Evolutionary conservation across 1,140 invertebrate genomes (phyloP).

Genomic region (Magallana gigas): DNA sequence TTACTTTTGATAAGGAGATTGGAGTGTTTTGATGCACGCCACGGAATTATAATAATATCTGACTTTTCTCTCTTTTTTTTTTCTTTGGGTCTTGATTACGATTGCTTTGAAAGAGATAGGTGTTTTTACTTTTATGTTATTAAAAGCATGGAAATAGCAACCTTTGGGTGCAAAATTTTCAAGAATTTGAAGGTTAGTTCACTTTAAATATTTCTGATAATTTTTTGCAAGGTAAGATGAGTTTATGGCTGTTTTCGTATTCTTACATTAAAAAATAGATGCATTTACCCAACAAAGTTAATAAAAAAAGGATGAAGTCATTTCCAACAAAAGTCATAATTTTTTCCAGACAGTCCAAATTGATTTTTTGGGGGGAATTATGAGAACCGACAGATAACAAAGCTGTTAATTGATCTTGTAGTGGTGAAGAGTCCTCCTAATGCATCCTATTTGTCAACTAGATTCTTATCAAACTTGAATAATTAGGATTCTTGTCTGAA

Average conservation of each 20-base stretch:
- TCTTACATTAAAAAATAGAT: not conserved
- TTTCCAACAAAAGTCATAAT: not conserved
- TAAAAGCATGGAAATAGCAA: not conserved
- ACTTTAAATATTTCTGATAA: not conserved
- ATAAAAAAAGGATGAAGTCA: not conserved
- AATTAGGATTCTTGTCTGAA: constrained; percentile 31
- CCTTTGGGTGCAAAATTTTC: constrained; percentile 9
- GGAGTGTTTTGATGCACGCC: not conserved
- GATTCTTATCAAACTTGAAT: constrained; percentile 30
- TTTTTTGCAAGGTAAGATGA: constrained; percentile 18
- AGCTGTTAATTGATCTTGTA: constrained; percentile 1
- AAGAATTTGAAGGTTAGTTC: constrained; percentile 15
- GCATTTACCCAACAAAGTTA: not conserved
- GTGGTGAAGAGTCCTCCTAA: not conserved
- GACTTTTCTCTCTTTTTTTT: not conserved
- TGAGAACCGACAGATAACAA: not conserved
- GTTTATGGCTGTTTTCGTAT: constrained; percentile 9
- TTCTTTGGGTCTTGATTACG: not conserved
- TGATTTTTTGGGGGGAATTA: constrained; percentile 16
- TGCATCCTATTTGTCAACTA: constrained; percentile 35
- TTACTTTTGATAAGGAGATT: not conserved
- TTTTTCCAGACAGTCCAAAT: not conserved
- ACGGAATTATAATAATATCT: constrained; percentile 12
- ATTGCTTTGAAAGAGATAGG: constrained; percentile 10
- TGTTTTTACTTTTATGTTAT: not conserved